These are phyloP conservation scores for Gymnorhina tibicen DNA, from an alignment of 2,113 vertebrate genomes.

Conservation along the genomic window DNA sequence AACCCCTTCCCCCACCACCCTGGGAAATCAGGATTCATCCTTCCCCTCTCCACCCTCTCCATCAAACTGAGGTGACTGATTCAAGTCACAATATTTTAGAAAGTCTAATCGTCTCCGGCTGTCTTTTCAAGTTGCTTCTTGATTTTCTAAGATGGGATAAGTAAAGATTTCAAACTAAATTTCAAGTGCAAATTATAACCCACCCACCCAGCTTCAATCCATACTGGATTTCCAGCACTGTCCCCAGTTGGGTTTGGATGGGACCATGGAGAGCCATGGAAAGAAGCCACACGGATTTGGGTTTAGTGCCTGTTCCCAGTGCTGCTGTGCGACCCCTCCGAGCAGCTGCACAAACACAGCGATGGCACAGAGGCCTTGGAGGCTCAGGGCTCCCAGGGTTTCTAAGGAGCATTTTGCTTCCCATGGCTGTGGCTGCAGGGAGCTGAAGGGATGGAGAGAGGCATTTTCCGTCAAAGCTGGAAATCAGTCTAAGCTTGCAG, in stretches of 20 bases:
- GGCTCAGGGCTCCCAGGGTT: background rate
- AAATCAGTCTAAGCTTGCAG: background rate
- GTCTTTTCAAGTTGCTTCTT: background rate
- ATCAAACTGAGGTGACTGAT: background rate
- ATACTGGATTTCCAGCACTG: background rate
- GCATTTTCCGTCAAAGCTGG: background rate
- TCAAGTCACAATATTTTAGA: background rate
- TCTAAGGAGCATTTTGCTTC: background rate
- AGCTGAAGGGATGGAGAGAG: background rate
- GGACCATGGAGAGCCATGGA: background rate
- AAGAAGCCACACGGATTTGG: background rate
- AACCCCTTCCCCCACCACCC: background rate
- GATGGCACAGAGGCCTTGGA: background rate
- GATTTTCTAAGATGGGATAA: background rate
- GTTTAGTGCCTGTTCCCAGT: background rate
- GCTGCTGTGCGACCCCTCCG: background rate
- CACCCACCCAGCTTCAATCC: accelerated
- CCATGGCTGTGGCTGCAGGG: background rate
- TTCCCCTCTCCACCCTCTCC: background rate
- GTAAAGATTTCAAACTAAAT: background rate
- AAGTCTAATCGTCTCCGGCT: background rate
- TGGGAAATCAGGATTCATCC: background rate
- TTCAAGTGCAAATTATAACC: background rate
- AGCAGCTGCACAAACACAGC: background rate
- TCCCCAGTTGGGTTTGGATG: background rate